Percentiles rank a stretch among this genome's conserved stretches.
These are phyloP conservation scores for Biston stratarius DNA, from an alignment of 2,888 invertebrate genomes.

Conservation along the genomic window DNA sequence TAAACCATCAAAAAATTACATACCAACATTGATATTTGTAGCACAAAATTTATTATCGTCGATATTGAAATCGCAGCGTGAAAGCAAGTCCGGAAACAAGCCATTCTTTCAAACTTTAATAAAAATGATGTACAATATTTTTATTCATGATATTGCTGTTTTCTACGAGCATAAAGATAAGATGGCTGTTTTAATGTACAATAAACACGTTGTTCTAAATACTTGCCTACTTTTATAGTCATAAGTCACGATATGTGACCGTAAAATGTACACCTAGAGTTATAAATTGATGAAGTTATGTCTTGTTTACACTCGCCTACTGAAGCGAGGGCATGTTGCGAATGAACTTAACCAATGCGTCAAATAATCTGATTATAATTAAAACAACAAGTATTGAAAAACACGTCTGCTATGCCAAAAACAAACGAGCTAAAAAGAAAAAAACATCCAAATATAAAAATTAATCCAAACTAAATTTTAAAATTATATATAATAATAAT, in stretches of 20 bases:
- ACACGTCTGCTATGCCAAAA: no score
- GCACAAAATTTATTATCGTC: constrained; percentile 21
- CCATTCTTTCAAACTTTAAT: constrained; percentile 45
- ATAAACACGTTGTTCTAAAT: constrained; percentile 80
- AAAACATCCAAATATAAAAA: no score
- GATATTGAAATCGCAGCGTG: constrained; percentile 38
- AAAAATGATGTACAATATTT: constrained; percentile 64
- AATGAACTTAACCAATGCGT: no score
- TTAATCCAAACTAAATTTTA: no score
- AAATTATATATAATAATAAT: no score
- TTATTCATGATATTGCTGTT: constrained; percentile 62
- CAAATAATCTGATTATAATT: no score
- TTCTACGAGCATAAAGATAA: constrained; percentile 59
- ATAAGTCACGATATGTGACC: constrained; percentile 75
- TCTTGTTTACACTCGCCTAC: constrained; percentile 22
- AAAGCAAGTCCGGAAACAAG: constrained; percentile 39
- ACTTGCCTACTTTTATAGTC: constrained; percentile 70
- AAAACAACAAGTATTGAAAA: no score
- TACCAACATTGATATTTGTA: not conserved
- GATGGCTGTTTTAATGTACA: constrained; percentile 68
- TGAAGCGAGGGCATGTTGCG: not conserved
- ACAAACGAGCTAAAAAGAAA: no score
- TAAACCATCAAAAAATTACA: no score
- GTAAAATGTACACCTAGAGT: constrained; percentile 65
- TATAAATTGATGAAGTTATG: constrained; percentile 68